Conservation (phyloP, 2,113 vertebrate species). For the Melierax canorus region DNA sequence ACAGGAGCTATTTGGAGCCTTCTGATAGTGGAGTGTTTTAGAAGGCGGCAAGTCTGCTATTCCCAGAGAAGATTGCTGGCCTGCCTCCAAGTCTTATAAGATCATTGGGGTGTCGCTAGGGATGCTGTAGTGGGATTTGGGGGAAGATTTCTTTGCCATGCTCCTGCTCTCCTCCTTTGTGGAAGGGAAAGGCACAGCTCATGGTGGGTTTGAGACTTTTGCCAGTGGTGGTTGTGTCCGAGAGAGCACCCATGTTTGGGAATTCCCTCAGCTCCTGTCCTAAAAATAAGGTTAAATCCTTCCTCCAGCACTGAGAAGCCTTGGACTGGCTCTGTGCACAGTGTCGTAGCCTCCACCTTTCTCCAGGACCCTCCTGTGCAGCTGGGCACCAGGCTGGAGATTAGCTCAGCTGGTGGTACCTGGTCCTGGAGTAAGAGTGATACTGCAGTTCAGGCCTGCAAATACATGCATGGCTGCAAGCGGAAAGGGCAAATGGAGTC, state of each 20-base stretch:
- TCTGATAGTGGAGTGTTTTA: neutral
- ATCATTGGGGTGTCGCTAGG: neutral
- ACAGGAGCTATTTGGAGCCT: neutral
- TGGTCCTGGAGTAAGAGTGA: neutral
- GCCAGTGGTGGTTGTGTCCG: neutral
- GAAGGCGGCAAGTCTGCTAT: neutral
- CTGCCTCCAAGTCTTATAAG: neutral
- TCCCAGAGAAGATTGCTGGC: neutral
- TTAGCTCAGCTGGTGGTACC: neutral
- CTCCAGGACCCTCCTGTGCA: neutral
- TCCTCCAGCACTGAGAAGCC: neutral
- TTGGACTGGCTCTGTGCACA: neutral
- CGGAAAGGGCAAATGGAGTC: neutral
- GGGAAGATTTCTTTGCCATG: neutral
- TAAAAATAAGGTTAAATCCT: neutral
- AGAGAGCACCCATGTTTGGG: neutral
- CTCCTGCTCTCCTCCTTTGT: neutral
- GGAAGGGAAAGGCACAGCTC: neutral
- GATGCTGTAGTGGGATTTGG: neutral
- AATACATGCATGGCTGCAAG: rapidly evolving
- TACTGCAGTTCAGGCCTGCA: neutral
- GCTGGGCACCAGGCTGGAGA: neutral
- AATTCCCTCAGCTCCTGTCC: neutral
- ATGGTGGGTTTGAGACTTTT: neutral
- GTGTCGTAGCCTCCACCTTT: neutral